Percentiles rank a stretch among this genome's conserved stretches.
These are phyloP conservation scores for Esox niger DNA, from an alignment of 2,113 vertebrate genomes.

Conservation along the genomic window DNA sequence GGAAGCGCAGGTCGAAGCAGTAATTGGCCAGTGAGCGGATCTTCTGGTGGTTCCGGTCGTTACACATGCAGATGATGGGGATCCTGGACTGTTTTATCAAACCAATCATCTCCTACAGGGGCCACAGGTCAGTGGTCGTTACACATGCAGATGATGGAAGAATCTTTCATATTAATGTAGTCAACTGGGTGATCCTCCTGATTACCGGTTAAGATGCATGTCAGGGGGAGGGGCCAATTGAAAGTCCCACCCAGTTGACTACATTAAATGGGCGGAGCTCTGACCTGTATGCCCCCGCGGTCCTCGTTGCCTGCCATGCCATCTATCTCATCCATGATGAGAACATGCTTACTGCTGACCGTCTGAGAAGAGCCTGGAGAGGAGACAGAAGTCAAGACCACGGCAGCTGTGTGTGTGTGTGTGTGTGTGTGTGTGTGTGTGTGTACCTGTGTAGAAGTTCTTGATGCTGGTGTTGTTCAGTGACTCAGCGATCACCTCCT, in stretches of 20 bases:
- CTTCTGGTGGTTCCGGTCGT: conserved; percentile 94
- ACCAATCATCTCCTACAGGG: conserved; percentile 85
- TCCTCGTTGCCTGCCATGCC: conserved; percentile 98
- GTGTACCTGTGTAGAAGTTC: conserved; percentile 85
- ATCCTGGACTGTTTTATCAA: conserved; percentile 90
- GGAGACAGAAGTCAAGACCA: no score
- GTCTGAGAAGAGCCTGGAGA: conserved; percentile 77
- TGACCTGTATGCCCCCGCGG: conserved; percentile 93
- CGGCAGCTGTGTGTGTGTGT: conserved; percentile 27
- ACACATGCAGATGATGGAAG: neutral
- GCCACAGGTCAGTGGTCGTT: conserved; percentile 1
- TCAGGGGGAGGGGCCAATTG: no score
- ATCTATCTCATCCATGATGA: conserved; percentile 98
- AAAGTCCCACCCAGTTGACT: no score
- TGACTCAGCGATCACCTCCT: conserved; percentile 86
- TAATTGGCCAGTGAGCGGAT: conserved; percentile 93
- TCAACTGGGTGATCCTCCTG: no score
- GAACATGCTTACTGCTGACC: conserved; percentile 81
- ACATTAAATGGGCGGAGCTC: no score
- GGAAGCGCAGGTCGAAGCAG: conserved; percentile 94
- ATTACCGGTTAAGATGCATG: no score
- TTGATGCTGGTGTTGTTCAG: conserved; percentile 96
- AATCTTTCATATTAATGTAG: neutral
- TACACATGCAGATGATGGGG: conserved; percentile 98
- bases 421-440: neutral